Conservation (phyloP, 2,113 vertebrate species). For the Peromyscus leucopus region DNA sequence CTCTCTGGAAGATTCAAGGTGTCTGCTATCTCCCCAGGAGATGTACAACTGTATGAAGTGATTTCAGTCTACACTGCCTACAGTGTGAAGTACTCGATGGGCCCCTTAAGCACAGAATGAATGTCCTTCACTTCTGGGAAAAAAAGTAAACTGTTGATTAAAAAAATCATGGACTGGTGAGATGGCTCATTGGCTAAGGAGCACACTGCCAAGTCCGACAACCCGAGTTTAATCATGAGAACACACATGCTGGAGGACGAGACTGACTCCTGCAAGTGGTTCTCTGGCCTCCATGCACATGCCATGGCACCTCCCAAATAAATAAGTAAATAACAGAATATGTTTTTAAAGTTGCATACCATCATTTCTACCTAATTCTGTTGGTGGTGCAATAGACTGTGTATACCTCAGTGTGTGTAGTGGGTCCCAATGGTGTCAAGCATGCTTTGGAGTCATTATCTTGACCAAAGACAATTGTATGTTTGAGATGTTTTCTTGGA, state of each 20-base stretch:
- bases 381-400: not conserved
- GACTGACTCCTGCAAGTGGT: not conserved
- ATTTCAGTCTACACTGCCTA: not conserved
- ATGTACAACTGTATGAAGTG: not conserved
- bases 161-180: not conserved
- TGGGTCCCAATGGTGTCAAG: not conserved
- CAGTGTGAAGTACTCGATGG: not conserved
- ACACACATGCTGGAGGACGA: not conserved
- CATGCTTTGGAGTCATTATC: not conserved
- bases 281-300: not conserved
- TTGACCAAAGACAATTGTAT: not conserved
- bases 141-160: not conserved
- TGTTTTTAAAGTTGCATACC: not conserved
- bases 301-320: no score
- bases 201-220: not conserved
- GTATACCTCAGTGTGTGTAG: not conserved
- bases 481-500: conserved; percentile 1
- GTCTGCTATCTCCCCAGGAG: no score
- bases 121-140: not conserved
- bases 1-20: not conserved
- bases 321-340: not conserved
- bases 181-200: not conserved
- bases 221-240: not conserved
- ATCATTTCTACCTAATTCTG: not conserved
- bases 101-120: no score